Conservation (phyloP, 2,888 invertebrate genomes). For the Peribatodes rhomboidaria region DNA sequence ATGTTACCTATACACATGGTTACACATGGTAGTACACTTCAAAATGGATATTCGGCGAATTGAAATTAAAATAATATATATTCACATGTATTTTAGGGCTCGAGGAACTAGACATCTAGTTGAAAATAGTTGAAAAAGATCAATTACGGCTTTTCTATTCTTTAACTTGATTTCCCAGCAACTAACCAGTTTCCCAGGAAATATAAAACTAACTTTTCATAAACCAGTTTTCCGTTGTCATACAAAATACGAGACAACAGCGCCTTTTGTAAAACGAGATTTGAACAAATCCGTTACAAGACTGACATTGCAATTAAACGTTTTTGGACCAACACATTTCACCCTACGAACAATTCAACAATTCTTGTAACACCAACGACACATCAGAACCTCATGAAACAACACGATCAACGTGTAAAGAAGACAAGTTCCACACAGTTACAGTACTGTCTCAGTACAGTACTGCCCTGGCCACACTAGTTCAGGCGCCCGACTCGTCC, state of each 20-base stretch:
- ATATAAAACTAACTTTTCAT: no score
- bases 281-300: not conserved
- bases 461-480: not conserved
- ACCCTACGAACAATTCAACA: not conserved
- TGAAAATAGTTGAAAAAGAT: no score
- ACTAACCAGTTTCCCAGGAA: no score
- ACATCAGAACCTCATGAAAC: not conserved
- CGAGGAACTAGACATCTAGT: no score
- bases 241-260: no score
- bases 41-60: no score
- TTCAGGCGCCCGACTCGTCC: constrained; percentile 68
- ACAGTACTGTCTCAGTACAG: no score
- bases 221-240: no score
- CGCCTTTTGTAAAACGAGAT: not conserved
- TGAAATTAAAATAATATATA: no score
- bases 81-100: no score
- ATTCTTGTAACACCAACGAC: not conserved
- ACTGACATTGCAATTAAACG: not conserved
- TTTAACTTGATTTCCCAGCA: no score
- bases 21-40: not conserved
- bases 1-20: not conserved
- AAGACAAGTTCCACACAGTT: constrained; percentile 9
- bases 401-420: constrained; percentile 24
- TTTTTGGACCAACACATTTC: not conserved
- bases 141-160: no score